Base-by-base conservation (phyloP, 2,113 vertebrate genomes). In the Sinocyclocheilus grahami region DNA sequence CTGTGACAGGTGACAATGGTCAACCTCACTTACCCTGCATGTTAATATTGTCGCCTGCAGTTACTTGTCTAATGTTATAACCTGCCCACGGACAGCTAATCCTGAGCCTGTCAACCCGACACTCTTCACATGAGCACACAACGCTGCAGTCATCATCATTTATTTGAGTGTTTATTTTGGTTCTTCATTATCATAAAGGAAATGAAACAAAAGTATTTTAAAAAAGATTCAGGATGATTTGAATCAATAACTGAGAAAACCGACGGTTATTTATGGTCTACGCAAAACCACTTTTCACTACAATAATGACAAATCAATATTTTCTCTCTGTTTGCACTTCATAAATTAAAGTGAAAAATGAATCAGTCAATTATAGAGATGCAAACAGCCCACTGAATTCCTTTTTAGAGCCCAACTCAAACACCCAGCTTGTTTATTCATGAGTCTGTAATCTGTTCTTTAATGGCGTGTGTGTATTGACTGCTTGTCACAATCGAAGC, bases 81-180 rank as follows among this genome's bases (percentile, higher is more conserved):
- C 88, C 90, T 79, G 88, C 85, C 87, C 1, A 76, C 86, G 85
- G 84, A 83, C 30, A 87, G 83, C 86, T 88, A 89, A 92, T 93
- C 91, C 89, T 85, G 90, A 92, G 91, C 91, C 89, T 83, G 88
- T 87, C 89, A 84, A 84, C 85, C 87, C 88, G 82, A 65, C 86
- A 33, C 84, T 84, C 86, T 84, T 65, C 11, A 30, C 72, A 82
- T 2, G 30, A 33, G 30, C 30, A 33, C 30, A 33, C 30, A 33
- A 33, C 30, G 30, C 30, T 33, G 27, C n/a, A n/a, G 2, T 78
- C 33, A 1, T 76, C 39, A 24, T 69, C 27, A 33, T 71, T 48
- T 71, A 16, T 46, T 51, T 58, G 22, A 5, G 10, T 12, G 46
- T 71, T 27, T 82, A 14, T 55, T 83, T 53, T 33, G 20, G 16